A percentile compares a stretch with the other conserved stretches of the same genome.
phyloP scores from a whole-genome alignment of 2,888 invertebrate species.

The Hesperia comma region DNA sequence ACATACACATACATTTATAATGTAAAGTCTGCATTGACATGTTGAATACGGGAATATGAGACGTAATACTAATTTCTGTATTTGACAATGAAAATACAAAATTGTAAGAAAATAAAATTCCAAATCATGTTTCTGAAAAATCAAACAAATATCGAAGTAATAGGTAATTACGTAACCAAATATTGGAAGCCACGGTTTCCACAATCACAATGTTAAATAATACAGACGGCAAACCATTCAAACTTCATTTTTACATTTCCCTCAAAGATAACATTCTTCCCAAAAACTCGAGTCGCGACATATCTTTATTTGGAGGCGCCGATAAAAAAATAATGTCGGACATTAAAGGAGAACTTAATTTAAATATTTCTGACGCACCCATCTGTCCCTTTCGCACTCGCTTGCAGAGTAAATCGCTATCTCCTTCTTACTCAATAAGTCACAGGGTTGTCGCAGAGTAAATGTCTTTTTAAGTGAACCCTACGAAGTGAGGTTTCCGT shows the following conservation, averaged over 20 bases:
- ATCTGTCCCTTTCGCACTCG: slow-evolving; percentile 48
- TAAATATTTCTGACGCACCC: slow-evolving; percentile 72
- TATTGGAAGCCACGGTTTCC: too few relatives aligned
- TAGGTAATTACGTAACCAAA: too few relatives aligned
- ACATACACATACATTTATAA: too few relatives aligned
- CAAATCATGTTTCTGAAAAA: too few relatives aligned
- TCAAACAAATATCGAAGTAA: too few relatives aligned
- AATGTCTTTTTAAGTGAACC: slow-evolving; percentile 79
- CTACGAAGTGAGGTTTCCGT: slow-evolving; percentile 52
- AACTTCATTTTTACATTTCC: slow-evolving; percentile 46
- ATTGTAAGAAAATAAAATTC: too few relatives aligned
- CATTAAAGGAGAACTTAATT: slow-evolving; percentile 80
- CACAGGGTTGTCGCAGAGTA: slow-evolving; percentile 61
- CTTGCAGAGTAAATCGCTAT: slow-evolving; percentile 43
- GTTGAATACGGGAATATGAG: too few relatives aligned
- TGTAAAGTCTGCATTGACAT: too few relatives aligned
- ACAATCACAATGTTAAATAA: not conserved
- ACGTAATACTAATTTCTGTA: too few relatives aligned
- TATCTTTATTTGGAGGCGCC: slow-evolving; percentile 75
- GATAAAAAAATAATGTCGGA: slow-evolving; percentile 82
- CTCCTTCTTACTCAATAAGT: slow-evolving; percentile 67
- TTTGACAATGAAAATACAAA: too few relatives aligned
- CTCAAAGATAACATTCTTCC: slow-evolving; percentile 53
- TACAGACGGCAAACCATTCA: slow-evolving; percentile 30
- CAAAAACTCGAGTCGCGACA: slow-evolving; percentile 55